Conservation (phyloP, 2,113 vertebrate genomes). For the Theristicus caerulescens region DNA sequence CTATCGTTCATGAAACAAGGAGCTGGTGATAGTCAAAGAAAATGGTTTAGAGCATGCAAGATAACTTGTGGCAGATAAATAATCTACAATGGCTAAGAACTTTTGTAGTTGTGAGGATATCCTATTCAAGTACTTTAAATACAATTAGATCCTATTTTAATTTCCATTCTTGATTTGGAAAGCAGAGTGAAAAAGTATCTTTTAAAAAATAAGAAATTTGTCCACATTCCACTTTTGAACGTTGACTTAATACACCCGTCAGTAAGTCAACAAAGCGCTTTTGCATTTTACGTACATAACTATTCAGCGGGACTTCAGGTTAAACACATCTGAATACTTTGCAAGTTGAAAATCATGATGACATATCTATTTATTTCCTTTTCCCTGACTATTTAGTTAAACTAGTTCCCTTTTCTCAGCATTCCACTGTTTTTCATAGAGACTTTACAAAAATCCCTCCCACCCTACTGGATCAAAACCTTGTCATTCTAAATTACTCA, state of each 20-base stretch:
- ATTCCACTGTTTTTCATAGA: neutral
- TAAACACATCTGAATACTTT: neutral
- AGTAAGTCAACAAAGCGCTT: neutral
- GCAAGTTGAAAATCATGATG: neutral
- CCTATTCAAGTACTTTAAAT: neutral
- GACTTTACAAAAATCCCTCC: neutral
- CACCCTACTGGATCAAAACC: neutral
- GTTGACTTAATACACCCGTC: neutral
- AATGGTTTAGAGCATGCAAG: neutral
- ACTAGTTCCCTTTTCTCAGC: neutral
- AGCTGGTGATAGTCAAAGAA: neutral
- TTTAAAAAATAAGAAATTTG: neutral
- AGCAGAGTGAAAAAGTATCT: neutral
- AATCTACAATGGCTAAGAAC: neutral
- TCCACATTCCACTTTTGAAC: neutral
- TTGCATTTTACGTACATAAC: neutral
- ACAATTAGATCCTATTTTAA: neutral
- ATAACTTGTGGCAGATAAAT: neutral
- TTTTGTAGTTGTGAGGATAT: neutral
- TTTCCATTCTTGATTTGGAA: neutral
- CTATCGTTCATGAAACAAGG: neutral
- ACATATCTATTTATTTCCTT: neutral
- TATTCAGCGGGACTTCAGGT: neutral
- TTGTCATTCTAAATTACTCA: neutral
- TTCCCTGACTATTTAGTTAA: neutral